Conservation (phyloP, 2,888 invertebrate species). For the Apamea crenata region DNA sequence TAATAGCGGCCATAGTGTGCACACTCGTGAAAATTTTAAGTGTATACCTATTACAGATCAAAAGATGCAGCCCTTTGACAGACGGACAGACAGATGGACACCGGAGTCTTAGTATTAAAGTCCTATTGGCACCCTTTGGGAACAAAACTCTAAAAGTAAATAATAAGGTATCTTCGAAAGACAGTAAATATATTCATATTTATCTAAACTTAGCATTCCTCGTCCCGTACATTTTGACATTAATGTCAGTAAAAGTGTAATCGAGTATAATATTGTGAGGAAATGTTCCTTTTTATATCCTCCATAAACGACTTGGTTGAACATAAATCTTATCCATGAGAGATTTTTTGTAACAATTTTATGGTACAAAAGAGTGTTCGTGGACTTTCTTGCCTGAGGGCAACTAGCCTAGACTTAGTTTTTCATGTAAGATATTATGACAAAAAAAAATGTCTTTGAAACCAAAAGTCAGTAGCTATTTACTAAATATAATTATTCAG, state of each 20-base stretch:
- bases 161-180: background rate
- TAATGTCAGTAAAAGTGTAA: slow-evolving; percentile 1
- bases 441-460: background rate
- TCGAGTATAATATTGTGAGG: background rate
- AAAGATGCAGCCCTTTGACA: too few species aligned
- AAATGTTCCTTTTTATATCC: background rate
- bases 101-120: too few species aligned
- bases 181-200: background rate
- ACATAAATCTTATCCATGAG: background rate
- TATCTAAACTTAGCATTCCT: too few species aligned
- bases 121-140: too few species aligned
- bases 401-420: background rate
- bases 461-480: background rate
- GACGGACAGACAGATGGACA: too few species aligned
- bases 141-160: too few species aligned
- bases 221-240: too few species aligned
- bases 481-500: background rate
- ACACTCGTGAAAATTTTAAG: too few species aligned
- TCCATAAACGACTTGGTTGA: background rate
- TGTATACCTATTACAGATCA: too few species aligned
- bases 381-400: too few species aligned
- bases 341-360: background rate
- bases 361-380: too few species aligned
- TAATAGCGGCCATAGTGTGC: too few species aligned
- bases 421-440: background rate